A percentile compares a stretch with the other conserved stretches of the same genome.
Evolutionary conservation across 1,140 invertebrate genomes (phyloP).

Genomic region (Bombus balteatus): DNA sequence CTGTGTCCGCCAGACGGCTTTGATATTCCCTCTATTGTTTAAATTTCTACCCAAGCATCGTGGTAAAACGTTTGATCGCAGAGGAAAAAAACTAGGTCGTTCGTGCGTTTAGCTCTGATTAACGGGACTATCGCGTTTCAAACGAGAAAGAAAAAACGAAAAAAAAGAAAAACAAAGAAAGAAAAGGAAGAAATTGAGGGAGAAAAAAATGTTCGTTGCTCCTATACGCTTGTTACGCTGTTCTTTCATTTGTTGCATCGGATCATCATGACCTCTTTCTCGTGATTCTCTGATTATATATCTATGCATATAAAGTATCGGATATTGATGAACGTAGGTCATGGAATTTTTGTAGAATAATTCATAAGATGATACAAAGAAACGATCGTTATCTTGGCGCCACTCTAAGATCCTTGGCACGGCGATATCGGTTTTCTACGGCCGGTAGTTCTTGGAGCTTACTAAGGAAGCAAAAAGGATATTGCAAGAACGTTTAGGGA

Average conservation of each 20-base stretch:
- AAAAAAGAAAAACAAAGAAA: no score
- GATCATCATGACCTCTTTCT: not conserved
- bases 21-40: slow-evolving; percentile 22
- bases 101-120: slow-evolving; percentile 44
- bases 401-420: not conserved
- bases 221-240: not conserved
- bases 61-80: slow-evolving; percentile 24
- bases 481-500: not conserved
- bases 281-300: not conserved
- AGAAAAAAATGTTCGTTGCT: not conserved
- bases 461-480: not conserved
- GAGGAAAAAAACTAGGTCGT: slow-evolving; percentile 27
- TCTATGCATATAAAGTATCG: no score
- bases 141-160: not conserved
- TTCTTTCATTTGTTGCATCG: not conserved
- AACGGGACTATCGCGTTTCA: slow-evolving; percentile 34
- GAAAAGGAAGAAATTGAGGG: no score
- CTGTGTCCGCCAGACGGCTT: not conserved
- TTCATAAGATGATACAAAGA: not conserved
- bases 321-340: not conserved
- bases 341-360: not conserved
- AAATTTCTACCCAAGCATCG: not conserved
- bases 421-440: not conserved
- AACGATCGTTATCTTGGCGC: slow-evolving; percentile 7
- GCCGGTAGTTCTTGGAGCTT: not conserved